Conservation (phyloP, 2,888 invertebrate species). For the Azorinus chamasolen region DNA sequence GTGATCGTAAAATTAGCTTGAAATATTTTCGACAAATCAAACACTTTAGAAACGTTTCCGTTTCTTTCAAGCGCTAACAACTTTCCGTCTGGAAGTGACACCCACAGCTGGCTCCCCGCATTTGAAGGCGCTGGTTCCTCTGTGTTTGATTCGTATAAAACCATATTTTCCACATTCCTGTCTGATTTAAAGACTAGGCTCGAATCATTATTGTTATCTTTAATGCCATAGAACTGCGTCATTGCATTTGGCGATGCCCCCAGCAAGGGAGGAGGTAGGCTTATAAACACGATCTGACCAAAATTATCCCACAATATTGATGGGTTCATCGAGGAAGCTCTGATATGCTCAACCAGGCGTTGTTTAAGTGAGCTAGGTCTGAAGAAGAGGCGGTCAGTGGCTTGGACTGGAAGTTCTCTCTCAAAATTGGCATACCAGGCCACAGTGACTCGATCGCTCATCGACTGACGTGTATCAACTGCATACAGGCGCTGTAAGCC, state of each 20-base stretch:
- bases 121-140: slow-evolving; percentile 11
- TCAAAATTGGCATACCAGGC: slow-evolving; percentile 72
- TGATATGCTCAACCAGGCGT: not conserved
- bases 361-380: not conserved
- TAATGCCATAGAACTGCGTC: slow-evolving; percentile 50
- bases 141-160: slow-evolving; percentile 44
- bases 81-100: slow-evolving; percentile 38
- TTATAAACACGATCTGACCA: slow-evolving; percentile 26
- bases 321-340: slow-evolving; percentile 1
- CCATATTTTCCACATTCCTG: slow-evolving; percentile 44
- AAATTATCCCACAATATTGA: slow-evolving; percentile 36
- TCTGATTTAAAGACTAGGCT: slow-evolving; percentile 45
- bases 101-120: slow-evolving; percentile 52
- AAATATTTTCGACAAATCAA: slow-evolving; percentile 37
- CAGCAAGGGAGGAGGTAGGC: slow-evolving; percentile 46
- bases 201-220: slow-evolving; percentile 44
- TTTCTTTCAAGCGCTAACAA: slow-evolving; percentile 35
- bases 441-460: slow-evolving; percentile 48
- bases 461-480: slow-evolving; percentile 57
- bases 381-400: not conserved
- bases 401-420: slow-evolving; percentile 33
- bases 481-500: slow-evolving; percentile 72
- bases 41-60: slow-evolving; percentile 35
- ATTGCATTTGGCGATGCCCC: not conserved
- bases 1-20: slow-evolving; percentile 51